Evolutionary conservation across 1,140 invertebrate genomes (phyloP), one percentile per base, ranked within the genome.

Genomic region (Lutraria rhynchaena): DNA sequence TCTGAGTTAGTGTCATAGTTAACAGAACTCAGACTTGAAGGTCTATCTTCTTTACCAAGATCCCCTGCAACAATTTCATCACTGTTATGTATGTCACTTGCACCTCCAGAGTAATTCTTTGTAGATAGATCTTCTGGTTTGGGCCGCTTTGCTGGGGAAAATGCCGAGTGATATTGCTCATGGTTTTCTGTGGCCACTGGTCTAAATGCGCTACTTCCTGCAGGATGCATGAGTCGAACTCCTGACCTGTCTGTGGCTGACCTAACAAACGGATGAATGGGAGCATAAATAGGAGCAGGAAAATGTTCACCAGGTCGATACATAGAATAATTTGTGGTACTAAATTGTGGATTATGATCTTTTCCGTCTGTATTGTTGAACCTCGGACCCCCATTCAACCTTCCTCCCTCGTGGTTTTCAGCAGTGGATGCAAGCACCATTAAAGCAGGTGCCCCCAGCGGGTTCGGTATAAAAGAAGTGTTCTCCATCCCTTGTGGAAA

Each of bases 361-460:
- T 91, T 90, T 13, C 80, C 82, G 46, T 87, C 89, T 35, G 87
- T 84, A 29, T 83, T 85, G 29, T 85, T 76, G 80, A 87, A 90
- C 22, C 83, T 87, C 51, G 88, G 87, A 29, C 81, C 57, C 13
- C 87, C 83, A 9, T 86, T 84, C 15, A 87, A 58, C 29, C 88
- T 80, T 17, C 82, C 80, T 11, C 83, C 95, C 91, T 96, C 95
- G 89, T 95, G 94, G 90, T 95, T 94, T 71, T 91, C 91, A 89
- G 95, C 95, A 92, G 96, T 95, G 83, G 95, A 96, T 90, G 91
- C 92, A 63, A 96, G 95, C 75, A 96, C 96, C 93, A 96, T 96
- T 90, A 96, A 93, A 89, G 95, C 95, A 83, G 96, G 95, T 87
- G 95, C 96, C 91, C 95, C 95, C 89, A 96, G 93, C 91, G 96